Evolutionary conservation across 2,797 vertebrate species (phyloP), one percentile per base, ranked within the genome.

Genomic region (Erithacus rubecula): DNA sequence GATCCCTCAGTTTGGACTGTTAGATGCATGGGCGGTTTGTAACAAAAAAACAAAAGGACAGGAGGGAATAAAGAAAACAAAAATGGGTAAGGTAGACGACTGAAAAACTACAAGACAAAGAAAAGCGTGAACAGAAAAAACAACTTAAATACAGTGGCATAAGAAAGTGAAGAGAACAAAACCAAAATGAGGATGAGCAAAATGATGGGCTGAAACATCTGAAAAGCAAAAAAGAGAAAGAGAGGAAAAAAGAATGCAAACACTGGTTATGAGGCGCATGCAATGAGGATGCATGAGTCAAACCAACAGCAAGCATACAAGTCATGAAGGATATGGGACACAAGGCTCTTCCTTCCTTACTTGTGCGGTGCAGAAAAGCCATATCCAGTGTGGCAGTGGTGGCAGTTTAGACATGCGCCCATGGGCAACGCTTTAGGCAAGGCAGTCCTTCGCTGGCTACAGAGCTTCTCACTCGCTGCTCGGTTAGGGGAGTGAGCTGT

Each of bases 1-100:
- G 99, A 98, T 99, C 99, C 98, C 98, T 99, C 98, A 98, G 98
- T 98, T 98, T 98, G 98, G 98, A 99, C 99, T 99, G 99, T 99
- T 98, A 97, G 96, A 97, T 98, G 96, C 97, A 98, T 94, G 97
- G 97, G 96, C 89, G 86, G 96, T 98, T 97, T 96, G 79, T 96
- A 97, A 96, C 92, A 94, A 98, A 98, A 98, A 98, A 89, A 77
- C 71, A 95, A 95, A 96, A 97, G 94, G 94, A 97, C 96, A 92
- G 95, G 81, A 94, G 91, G 91, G 95, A 95, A 96, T 96, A 95
- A 97, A 97, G 97, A 95, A 96, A 98, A 97, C 96, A 97, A 98
- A 98, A 98, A 98, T 96, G 97, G 98, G 96, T 97, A 97, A 98
- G 97, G 98, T 96, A 97, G 97, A 98, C 85, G 91, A 97, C 95